Conservation (phyloP, 2,113 vertebrate genomes). For the Danionella cerebrum region DNA sequence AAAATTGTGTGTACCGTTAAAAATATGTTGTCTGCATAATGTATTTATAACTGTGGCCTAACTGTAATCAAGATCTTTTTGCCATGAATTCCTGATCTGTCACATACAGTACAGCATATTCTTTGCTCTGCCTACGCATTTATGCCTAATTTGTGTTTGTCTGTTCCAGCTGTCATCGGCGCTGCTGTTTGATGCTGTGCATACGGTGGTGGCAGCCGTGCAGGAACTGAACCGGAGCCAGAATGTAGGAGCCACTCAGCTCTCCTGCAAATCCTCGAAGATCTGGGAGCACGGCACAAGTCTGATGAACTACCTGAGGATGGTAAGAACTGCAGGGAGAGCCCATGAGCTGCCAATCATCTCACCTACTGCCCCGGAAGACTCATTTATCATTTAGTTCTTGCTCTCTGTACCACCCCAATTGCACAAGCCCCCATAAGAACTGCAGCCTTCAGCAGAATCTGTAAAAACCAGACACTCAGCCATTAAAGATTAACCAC, state of each 20-base stretch:
- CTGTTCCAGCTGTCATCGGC: conserved; percentile 82
- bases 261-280: conserved; percentile 94
- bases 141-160: conserved; percentile 11
- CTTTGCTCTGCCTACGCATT: neutral
- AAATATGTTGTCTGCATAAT: no score
- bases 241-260: conserved; percentile 89
- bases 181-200: conserved; percentile 88
- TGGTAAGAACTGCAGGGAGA: conserved; percentile 63
- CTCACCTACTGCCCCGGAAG: neutral
- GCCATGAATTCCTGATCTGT: neutral
- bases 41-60: no score
- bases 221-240: conserved; percentile 96
- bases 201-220: conserved; percentile 84
- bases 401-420: neutral
- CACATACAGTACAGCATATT: neutral
- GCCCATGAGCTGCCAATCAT: conserved; percentile 8
- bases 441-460: conserved; percentile 19
- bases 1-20: no score
- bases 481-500: conserved; percentile 3
- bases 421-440: neutral
- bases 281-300: conserved; percentile 99
- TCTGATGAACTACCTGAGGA: conserved; percentile 98
- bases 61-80: no score
- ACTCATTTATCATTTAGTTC: conserved; percentile 4
- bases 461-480: neutral